A percentile compares a stretch with the other conserved stretches of the same genome.
phyloP scores from a whole-genome alignment of 1,140 invertebrate species.

The Plodia interpunctella region DNA sequence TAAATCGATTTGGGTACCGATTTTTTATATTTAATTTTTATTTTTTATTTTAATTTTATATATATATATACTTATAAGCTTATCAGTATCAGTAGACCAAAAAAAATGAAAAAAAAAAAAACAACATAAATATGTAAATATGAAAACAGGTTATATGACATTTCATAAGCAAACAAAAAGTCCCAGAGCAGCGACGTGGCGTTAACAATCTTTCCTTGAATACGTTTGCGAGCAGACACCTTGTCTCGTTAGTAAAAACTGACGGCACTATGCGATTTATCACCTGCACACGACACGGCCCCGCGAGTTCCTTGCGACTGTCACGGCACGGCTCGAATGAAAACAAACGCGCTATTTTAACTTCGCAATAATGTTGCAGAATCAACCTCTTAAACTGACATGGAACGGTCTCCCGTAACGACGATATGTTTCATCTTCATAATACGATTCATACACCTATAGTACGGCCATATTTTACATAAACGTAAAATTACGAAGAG shows the following conservation, averaged over 20 bases:
- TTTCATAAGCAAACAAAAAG: slow-evolving; percentile 13
- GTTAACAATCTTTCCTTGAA: slow-evolving; percentile 49
- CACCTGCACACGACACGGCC: slow-evolving; percentile 61
- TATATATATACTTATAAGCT: too few species aligned
- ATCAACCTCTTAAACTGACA: slow-evolving; percentile 11
- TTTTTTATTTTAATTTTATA: too few species aligned
- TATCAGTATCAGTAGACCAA: too few species aligned
- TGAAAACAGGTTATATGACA: not conserved
- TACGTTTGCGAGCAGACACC: slow-evolving; percentile 48
- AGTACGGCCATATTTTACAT: too few species aligned
- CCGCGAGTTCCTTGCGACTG: slow-evolving; percentile 45
- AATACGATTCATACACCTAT: not conserved
- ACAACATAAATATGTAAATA: too few species aligned
- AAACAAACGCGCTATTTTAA: slow-evolving; percentile 37
- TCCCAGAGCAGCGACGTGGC: slow-evolving; percentile 18
- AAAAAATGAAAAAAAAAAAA: too few species aligned
- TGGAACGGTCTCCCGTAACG: not conserved
- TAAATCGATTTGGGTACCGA: too few species aligned
- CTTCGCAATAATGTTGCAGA: slow-evolving; percentile 20
- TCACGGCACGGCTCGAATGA: slow-evolving; percentile 42
- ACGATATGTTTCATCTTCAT: slow-evolving; percentile 7
- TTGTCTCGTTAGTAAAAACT: slow-evolving; percentile 74
- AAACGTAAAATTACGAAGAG: too few species aligned
- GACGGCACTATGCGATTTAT: slow-evolving; percentile 67
- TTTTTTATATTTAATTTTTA: too few species aligned